These are phyloP conservation scores for Melanostoma scalare DNA, from an alignment of 2,888 invertebrate species.

Conservation along the genomic window DNA sequence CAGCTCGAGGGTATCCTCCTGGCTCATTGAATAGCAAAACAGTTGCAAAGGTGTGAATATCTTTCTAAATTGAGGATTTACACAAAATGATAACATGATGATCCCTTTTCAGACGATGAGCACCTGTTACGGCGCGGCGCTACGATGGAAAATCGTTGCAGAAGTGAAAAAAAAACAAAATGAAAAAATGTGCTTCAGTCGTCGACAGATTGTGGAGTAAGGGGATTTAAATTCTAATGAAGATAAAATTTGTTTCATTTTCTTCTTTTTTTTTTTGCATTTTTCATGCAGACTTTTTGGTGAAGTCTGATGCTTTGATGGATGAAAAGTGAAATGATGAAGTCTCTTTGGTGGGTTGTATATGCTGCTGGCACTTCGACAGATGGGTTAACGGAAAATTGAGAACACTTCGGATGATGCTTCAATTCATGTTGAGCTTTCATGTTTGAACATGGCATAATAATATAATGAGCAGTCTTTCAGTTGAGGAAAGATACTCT, in stretches of 20 bases:
- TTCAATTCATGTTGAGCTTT: conserved; percentile 25
- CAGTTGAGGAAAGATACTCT: neutral
- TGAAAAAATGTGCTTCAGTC: conserved; percentile 29
- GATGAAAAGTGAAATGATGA: conserved; percentile 27
- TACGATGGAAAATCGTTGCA: neutral
- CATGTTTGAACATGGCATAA: conserved; percentile 1
- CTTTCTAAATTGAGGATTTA: conserved; percentile 65
- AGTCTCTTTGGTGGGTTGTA: conserved; percentile 10
- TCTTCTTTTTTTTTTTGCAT: conserved; percentile 1
- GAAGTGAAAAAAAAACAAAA: conserved; percentile 1
- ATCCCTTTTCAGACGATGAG: conserved; percentile 49
- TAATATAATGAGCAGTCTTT: conserved; percentile 34
- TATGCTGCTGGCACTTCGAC: conserved; percentile 3
- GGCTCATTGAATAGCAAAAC: conserved; percentile 68
- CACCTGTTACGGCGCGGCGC: conserved; percentile 47
- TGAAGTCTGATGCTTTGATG: conserved; percentile 22
- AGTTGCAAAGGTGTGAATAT: conserved; percentile 69
- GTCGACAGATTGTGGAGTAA: conserved; percentile 7
- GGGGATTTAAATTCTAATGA: conserved; percentile 26
- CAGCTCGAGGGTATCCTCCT: conserved; percentile 42
- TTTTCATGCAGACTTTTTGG: conserved; percentile 1
- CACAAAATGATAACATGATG: conserved; percentile 64
- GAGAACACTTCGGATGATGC: conserved; percentile 23
- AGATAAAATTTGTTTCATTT: conserved; percentile 10
- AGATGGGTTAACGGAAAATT: conserved; percentile 14